Evolutionary conservation across 1,140 invertebrate species (phyloP).

Genomic region (Diprion similis): DNA sequence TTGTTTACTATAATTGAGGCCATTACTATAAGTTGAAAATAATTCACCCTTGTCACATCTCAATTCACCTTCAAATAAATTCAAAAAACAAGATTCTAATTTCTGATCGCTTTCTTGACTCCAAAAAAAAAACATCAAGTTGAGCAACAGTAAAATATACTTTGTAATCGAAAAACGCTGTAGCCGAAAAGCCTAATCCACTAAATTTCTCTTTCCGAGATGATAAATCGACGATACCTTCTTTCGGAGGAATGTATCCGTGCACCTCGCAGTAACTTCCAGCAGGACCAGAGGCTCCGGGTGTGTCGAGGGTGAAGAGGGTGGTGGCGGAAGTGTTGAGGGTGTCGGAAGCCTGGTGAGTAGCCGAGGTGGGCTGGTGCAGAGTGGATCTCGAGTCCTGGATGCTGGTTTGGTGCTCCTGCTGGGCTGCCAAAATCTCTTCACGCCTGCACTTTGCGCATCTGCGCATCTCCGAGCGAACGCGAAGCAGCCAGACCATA

Average conservation of each 20-base stretch:
- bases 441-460: slow-evolving; percentile 73
- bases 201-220: too few relatives aligned
- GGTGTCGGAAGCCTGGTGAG: slow-evolving; percentile 33
- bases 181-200: too few relatives aligned
- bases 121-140: too few relatives aligned
- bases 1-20: too few relatives aligned
- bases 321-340: slow-evolving; percentile 56
- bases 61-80: too few relatives aligned
- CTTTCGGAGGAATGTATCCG: slow-evolving; percentile 65
- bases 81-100: too few relatives aligned
- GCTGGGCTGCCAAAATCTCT: slow-evolving; percentile 54
- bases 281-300: slow-evolving; percentile 52
- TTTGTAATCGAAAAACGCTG: too few relatives aligned
- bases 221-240: slow-evolving; percentile 56
- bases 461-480: slow-evolving; percentile 76
- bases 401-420: slow-evolving; percentile 15
- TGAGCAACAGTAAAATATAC: too few relatives aligned
- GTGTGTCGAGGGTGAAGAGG: slow-evolving; percentile 64
- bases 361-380: not conserved
- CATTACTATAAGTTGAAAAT: too few relatives aligned
- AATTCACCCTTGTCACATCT: too few relatives aligned
- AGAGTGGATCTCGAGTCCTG: not conserved
- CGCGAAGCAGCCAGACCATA: slow-evolving; percentile 81
- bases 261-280: slow-evolving; percentile 69
- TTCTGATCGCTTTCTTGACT: too few relatives aligned